These are phyloP conservation scores for Saguinus imperator DNA, from an alignment of 2,113 vertebrate species.

Conservation along the genomic window DNA sequence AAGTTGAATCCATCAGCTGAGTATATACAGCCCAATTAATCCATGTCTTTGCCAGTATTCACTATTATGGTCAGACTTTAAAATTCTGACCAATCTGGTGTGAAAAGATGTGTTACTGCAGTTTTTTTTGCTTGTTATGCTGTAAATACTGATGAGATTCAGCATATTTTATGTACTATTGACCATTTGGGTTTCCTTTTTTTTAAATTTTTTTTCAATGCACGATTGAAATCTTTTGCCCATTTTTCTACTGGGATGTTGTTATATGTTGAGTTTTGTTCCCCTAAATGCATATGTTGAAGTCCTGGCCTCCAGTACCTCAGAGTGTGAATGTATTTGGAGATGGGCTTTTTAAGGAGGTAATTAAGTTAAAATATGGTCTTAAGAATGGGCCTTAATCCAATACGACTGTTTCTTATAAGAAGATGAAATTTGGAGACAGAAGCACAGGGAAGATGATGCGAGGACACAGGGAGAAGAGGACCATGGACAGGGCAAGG, in stretches of 20 bases:
- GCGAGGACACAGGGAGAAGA: not conserved
- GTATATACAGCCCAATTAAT: not conserved
- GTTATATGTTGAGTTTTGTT: not conserved
- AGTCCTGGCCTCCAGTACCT: not conserved
- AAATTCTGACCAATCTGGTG: not conserved
- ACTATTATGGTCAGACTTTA: not conserved
- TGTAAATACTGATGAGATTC: not conserved
- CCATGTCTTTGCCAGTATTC: not conserved
- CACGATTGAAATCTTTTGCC: not conserved
- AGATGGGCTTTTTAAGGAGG: not conserved
- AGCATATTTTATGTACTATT: not conserved
- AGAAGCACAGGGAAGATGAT: not conserved
- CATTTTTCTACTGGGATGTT: not conserved
- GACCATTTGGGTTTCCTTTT: not conserved
- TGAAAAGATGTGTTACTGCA: not conserved
- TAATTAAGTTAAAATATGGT: not conserved
- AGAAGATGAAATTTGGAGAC: not conserved
- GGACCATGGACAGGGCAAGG: not conserved
- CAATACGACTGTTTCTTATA: not conserved
- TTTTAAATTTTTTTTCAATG: not conserved
- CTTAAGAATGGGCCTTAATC: not conserved
- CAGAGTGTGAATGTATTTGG: not conserved
- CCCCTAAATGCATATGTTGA: not conserved
- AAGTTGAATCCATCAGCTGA: not conserved
- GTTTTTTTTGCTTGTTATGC: not conserved